phyloP scores from a whole-genome alignment of 2,797 vertebrate genomes.

The Hoplostethus mediterraneus region DNA sequence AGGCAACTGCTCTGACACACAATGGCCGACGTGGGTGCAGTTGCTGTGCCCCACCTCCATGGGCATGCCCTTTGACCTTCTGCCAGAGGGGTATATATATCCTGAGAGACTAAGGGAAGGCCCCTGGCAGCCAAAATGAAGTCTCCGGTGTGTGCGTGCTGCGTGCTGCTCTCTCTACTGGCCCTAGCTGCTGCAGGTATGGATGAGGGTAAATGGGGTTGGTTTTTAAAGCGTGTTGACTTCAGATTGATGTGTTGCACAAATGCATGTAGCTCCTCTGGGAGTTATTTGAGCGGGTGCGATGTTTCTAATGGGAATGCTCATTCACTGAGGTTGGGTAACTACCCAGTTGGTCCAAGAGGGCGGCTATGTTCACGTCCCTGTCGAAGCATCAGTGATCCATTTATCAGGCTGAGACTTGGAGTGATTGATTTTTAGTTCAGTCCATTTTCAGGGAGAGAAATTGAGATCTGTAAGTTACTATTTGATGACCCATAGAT shows the following conservation, averaged over 20 bases:
- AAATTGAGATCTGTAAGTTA: too few relatives aligned
- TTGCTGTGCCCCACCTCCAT: constrained; percentile 59
- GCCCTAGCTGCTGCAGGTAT: constrained; percentile 90
- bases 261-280: too few relatives aligned
- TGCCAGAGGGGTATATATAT: constrained; percentile 88
- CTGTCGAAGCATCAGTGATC: too few relatives aligned
- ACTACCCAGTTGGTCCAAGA: not conserved
- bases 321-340: not conserved
- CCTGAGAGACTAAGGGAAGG: constrained; percentile 75
- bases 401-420: not conserved
- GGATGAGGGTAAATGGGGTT: constrained; percentile 4
- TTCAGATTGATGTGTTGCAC: not conserved
- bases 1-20: constrained; percentile 71
- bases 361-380: too few relatives aligned
- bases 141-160: constrained; percentile 87
- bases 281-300: too few relatives aligned
- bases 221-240: constrained; percentile 7
- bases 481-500: too few relatives aligned
- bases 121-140: constrained; percentile 96
- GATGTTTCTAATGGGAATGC: not conserved
- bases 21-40: constrained; percentile 60
- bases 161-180: constrained; percentile 87
- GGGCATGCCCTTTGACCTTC: constrained; percentile 83
- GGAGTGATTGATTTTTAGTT: too few relatives aligned
- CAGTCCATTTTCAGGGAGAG: too few relatives aligned